Conservation (phyloP, 64 coral and sea anemone species). For the Actinia equina region DNA sequence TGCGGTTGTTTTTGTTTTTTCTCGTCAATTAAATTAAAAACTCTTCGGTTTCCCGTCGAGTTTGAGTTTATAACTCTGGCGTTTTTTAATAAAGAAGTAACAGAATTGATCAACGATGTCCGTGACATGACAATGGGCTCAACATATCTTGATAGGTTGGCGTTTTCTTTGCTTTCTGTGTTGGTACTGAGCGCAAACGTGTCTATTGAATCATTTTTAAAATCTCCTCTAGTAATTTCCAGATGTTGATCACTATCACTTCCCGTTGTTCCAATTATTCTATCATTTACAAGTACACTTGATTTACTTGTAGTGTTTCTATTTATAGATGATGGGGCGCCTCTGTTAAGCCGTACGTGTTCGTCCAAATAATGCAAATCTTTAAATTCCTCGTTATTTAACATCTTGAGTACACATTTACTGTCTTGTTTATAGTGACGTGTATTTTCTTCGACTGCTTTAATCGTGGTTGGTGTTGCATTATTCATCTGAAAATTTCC, state of each 20-base stretch:
- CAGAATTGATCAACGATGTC: neutral
- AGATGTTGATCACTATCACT: no score
- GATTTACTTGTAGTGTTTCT: neutral
- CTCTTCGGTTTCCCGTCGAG: neutral
- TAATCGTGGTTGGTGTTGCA: neutral
- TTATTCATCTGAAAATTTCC: neutral
- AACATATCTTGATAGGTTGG: neutral
- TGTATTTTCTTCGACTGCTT: neutral
- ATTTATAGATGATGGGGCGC: neutral
- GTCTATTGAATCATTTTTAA: neutral
- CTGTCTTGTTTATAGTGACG: neutral
- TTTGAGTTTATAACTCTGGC: neutral
- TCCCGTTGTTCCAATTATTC: neutral
- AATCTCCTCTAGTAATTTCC: no score
- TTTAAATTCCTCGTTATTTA: neutral
- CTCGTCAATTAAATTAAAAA: neutral
- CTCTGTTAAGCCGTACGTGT: neutral
- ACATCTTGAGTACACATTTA: neutral
- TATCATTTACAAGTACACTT: neutral
- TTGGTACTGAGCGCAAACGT: neutral
- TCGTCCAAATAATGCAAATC: neutral
- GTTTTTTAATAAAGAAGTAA: neutral
- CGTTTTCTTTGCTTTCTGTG: neutral
- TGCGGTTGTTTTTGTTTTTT: neutral
- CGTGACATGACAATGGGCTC: neutral